Evolutionary conservation across 2,888 invertebrate species (phyloP).

Genomic region (Clepsis dumicolana): DNA sequence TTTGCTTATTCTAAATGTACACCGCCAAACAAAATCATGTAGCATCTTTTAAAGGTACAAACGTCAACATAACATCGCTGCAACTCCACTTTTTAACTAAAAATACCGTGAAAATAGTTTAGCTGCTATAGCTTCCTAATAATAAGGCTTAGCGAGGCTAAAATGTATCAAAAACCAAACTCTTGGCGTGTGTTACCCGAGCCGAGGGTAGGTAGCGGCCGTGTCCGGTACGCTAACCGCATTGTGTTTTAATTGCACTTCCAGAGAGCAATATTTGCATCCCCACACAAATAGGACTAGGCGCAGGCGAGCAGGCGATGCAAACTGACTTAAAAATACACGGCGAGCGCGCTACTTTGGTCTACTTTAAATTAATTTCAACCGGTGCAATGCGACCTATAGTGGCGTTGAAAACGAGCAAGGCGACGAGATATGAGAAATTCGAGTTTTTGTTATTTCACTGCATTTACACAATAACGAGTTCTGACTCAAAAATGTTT

Average conservation of each 20-base stretch:
- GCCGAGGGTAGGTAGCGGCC: background rate
- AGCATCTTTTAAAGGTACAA: no score
- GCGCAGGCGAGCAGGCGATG: conserved; percentile 16
- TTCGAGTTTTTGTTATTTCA: background rate
- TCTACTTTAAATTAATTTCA: background rate
- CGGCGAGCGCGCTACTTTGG: background rate
- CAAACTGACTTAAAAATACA: background rate
- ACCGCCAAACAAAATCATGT: no score
- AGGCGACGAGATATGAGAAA: background rate
- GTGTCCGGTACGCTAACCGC: conserved; percentile 22
- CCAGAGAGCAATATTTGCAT: conserved; percentile 32
- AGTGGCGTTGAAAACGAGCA: background rate
- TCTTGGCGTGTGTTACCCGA: background rate
- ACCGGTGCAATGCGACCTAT: background rate
- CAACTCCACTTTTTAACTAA: background rate
- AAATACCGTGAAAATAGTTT: background rate
- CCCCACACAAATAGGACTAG: conserved; percentile 10
- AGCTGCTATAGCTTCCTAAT: background rate
- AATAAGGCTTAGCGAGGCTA: background rate
- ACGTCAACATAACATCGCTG: no score
- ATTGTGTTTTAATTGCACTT: conserved; percentile 36
- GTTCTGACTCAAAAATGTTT: background rate
- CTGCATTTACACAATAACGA: background rate
- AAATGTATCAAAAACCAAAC: conserved; percentile 4
- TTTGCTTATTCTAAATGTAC: no score